phyloP scores from a whole-genome alignment of 2,113 vertebrate genomes.

The Elaphurus davidianus region DNA sequence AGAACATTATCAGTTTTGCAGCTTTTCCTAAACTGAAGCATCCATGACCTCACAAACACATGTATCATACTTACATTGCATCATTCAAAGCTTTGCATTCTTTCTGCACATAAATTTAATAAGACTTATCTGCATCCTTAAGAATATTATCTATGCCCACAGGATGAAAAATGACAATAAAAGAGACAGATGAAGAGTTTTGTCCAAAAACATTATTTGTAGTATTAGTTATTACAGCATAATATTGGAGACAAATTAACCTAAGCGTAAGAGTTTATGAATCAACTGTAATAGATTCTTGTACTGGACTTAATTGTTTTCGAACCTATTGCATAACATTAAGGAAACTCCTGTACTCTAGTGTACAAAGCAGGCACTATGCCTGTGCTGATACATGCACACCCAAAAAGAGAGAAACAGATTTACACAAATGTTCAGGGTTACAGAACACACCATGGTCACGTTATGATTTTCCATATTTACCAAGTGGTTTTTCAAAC shows the following conservation, averaged over 20 bases:
- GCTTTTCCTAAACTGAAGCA: neutral
- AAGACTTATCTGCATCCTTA: neutral
- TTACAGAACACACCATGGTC: neutral
- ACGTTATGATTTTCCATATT: neutral
- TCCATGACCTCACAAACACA: neutral
- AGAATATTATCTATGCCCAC: neutral
- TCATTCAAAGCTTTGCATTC: neutral
- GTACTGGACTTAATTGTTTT: neutral
- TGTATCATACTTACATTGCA: no score
- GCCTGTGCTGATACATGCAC: rapidly evolving
- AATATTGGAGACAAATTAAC: neutral
- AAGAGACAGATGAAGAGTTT: neutral
- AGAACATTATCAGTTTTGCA: neutral
- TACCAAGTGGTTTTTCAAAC: neutral
- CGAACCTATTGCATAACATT: neutral
- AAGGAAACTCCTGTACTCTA: neutral
- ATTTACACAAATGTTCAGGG: neutral
- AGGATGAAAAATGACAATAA: neutral
- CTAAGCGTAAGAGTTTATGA: neutral
- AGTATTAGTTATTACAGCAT: neutral
- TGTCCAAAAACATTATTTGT: neutral
- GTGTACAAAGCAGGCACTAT: neutral
- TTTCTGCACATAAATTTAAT: neutral
- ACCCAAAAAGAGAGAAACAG: neutral
- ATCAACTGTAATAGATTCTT: neutral